phyloP scores from a whole-genome alignment of 1,140 invertebrate genomes.

The Platorchestia sp. region DNA sequence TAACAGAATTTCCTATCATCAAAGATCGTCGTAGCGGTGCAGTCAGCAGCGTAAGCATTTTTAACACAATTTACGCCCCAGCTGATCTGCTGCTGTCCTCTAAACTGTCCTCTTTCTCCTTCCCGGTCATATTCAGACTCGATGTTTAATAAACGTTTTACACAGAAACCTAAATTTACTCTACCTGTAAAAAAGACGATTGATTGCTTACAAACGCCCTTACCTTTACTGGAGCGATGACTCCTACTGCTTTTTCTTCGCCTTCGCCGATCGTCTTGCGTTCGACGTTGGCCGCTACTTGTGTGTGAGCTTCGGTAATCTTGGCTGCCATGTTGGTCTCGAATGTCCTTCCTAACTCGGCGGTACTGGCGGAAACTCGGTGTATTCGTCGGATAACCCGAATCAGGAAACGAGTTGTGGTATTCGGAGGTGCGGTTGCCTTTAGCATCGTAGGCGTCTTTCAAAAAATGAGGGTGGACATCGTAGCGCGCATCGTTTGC shows the following conservation, averaged over 20 bases:
- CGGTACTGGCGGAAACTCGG: constrained; percentile 44
- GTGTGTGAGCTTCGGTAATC: constrained; percentile 24
- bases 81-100: too few species aligned
- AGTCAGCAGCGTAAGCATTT: too few species aligned
- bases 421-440: neutral
- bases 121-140: too few species aligned
- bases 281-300: neutral
- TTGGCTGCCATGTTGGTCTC: neutral
- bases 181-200: too few species aligned
- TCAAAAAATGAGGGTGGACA: neutral
- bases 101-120: too few species aligned
- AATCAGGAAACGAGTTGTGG: neutral
- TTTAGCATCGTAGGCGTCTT: neutral
- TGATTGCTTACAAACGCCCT: neutral
- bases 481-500: neutral
- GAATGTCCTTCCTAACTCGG: neutral
- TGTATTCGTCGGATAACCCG: neutral
- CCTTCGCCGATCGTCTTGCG: neutral
- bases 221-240: constrained; percentile 45
- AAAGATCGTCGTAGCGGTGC: too few species aligned
- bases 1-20: too few species aligned
- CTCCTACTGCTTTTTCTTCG: constrained; percentile 31
- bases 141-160: too few species aligned
- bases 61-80: too few species aligned
- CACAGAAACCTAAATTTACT: too few species aligned